phyloP scores from a whole-genome alignment of 2,113 vertebrate species.

The Bufo bufo region DNA sequence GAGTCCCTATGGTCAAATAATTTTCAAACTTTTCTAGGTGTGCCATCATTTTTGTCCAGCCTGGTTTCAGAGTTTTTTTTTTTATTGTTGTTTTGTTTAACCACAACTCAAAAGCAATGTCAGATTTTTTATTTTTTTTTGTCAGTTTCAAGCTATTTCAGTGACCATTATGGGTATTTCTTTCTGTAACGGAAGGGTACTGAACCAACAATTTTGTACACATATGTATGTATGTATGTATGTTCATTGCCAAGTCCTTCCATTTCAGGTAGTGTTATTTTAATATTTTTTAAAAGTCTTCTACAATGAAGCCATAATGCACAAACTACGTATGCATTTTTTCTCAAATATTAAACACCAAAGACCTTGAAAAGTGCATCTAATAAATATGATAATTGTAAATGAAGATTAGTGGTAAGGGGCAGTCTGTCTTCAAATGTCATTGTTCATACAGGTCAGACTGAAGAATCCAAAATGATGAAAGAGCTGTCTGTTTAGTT shows the following conservation, averaged over 20 bases:
- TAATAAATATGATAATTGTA: slow-evolving; percentile 60
- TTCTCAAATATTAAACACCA: slow-evolving; percentile 17
- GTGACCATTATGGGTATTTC: too few relatives aligned
- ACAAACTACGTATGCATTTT: background rate
- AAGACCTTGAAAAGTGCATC: slow-evolving; percentile 46
- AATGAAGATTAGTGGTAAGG: slow-evolving; percentile 1
- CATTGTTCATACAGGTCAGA: slow-evolving; percentile 24
- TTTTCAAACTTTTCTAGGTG: too few relatives aligned
- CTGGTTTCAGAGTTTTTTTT: too few relatives aligned
- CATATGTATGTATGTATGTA: too few relatives aligned
- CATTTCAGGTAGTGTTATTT: background rate
- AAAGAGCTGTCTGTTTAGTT: slow-evolving; percentile 33
- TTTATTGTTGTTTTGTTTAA: too few relatives aligned
- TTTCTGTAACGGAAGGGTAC: too few relatives aligned
- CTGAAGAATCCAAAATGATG: slow-evolving; percentile 22
- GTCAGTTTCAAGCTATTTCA: too few relatives aligned
- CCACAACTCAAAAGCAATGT: too few relatives aligned
- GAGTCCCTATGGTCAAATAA: too few relatives aligned
- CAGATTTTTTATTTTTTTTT: too few relatives aligned
- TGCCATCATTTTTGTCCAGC: too few relatives aligned
- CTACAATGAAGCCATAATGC: background rate
- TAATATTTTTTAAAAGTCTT: background rate
- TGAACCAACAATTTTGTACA: too few relatives aligned
- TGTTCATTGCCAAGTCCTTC: background rate
- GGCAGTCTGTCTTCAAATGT: slow-evolving; percentile 18